Evolutionary conservation across 2,797 vertebrate genomes (phyloP).

Genomic region (Eleutherodactylus coqui): DNA sequence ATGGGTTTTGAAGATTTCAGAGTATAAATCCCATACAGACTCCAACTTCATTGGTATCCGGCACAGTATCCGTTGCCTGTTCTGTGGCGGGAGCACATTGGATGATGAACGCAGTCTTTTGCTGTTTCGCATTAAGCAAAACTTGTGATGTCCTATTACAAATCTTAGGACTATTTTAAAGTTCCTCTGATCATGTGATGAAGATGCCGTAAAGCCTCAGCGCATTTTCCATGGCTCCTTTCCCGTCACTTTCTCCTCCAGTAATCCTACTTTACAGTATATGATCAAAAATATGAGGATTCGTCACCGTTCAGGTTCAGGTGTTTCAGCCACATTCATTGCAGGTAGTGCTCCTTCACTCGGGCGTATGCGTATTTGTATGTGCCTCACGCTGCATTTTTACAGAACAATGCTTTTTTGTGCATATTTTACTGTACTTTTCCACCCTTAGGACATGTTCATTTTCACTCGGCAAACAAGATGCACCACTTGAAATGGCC

Average conservation of each 20-base stretch:
- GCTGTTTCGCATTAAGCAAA: too few species aligned
- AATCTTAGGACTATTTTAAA: background rate
- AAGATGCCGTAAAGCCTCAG: background rate
- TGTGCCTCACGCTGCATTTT: too few species aligned
- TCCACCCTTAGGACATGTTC: too few species aligned
- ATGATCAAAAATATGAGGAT: background rate
- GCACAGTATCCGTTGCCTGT: background rate
- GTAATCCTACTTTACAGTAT: background rate
- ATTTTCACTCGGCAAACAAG: too few species aligned
- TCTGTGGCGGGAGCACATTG: background rate
- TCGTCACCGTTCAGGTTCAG: background rate
- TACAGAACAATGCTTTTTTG: too few species aligned
- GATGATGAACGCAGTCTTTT: background rate
- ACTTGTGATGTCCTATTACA: background rate
- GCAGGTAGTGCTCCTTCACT: too few species aligned
- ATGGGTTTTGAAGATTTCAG: conserved; percentile 1
- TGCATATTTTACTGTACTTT: too few species aligned
- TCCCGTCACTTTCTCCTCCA: background rate
- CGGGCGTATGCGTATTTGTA: too few species aligned
- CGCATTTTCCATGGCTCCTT: background rate
- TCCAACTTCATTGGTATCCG: background rate
- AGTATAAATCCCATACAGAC: background rate
- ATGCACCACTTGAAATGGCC: too few species aligned
- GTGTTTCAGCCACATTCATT: background rate
- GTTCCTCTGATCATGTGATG: background rate